A percentile compares a stretch with the other conserved stretches of the same genome.
These are phyloP conservation scores for Unio pictorum DNA, from an alignment of 2,888 invertebrate species.

Conservation along the genomic window DNA sequence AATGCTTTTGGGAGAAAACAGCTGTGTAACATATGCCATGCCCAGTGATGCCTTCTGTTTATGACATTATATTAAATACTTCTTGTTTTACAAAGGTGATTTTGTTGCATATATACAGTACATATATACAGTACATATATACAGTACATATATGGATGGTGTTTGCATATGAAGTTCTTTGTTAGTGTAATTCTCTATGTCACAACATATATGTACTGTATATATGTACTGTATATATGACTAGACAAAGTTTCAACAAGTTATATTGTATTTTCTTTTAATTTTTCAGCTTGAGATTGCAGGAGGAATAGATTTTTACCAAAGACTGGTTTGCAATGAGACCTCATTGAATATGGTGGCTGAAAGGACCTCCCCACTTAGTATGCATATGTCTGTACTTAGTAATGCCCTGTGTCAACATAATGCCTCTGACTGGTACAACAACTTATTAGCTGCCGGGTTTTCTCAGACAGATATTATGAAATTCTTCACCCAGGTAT, in stretches of 20 bases:
- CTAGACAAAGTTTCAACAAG: not conserved
- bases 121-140: too few relatives aligned
- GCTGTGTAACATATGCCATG: too few relatives aligned
- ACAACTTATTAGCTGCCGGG: conserved; percentile 2
- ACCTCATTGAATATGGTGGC: not conserved
- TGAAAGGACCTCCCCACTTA: not conserved
- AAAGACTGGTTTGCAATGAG: conserved; percentile 7
- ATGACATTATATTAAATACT: too few relatives aligned
- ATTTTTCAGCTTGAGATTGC: conserved; percentile 11
- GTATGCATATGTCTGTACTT: not conserved
- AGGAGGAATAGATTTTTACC: conserved; percentile 1
- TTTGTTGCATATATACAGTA: too few relatives aligned
- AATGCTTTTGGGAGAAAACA: too few relatives aligned
- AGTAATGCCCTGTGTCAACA: conserved; percentile 9
- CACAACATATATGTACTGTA: too few relatives aligned
- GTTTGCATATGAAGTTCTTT: too few relatives aligned
- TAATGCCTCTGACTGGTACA: conserved; percentile 9
- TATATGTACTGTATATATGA: too few relatives aligned
- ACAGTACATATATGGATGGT: too few relatives aligned
- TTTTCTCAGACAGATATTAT: conserved; percentile 4
- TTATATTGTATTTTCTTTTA: not conserved
- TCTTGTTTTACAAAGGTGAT: too few relatives aligned
- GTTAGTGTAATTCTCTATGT: too few relatives aligned
- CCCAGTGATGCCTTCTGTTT: too few relatives aligned
- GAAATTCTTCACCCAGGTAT: conserved; percentile 1